These are phyloP conservation scores for Porites lobata DNA, from an alignment of 92 coral and sea anemone species.

Conservation along the genomic window DNA sequence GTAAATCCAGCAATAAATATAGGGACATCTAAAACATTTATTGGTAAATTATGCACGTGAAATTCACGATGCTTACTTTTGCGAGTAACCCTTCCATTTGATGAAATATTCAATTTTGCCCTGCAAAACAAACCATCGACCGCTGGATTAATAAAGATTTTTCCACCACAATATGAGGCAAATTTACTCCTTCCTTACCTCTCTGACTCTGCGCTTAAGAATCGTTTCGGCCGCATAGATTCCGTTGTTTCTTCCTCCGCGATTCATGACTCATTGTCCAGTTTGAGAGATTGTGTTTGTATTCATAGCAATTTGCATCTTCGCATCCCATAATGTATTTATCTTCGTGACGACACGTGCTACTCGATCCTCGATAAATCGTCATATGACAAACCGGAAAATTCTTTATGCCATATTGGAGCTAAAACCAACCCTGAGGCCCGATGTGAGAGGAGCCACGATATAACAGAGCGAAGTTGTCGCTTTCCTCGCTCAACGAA, in stretches of 20 bases:
- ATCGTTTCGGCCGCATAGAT: constrained; percentile 99
- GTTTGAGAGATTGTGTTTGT: constrained; percentile 49
- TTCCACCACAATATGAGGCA: neutral
- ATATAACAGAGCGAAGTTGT: no score
- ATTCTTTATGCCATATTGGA: no score
- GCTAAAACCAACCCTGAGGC: no score
- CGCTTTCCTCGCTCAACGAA: no score
- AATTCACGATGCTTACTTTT: constrained; percentile 78
- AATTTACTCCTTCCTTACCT: constrained; percentile 65
- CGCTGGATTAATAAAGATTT: constrained; percentile 17
- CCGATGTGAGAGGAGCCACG: no score
- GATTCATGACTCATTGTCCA: constrained; percentile 79
- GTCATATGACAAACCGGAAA: no score
- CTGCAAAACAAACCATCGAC: constrained; percentile 69
- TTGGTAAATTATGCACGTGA: constrained; percentile 34
- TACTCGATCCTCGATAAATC: neutral
- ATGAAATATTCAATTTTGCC: constrained; percentile 97
- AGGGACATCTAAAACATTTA: constrained; percentile 13
- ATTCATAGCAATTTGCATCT: constrained; percentile 16
- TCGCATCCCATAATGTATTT: constrained; percentile 48
- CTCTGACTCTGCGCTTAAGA: constrained; percentile 93
- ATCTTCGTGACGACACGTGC: constrained; percentile 25
- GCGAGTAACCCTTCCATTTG: constrained; percentile 99
- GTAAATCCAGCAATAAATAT: constrained; percentile 10
- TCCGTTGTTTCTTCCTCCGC: constrained; percentile 89